phyloP scores from a whole-genome alignment of 2,888 invertebrate species.

The Lamellibrachia satsuma region DNA sequence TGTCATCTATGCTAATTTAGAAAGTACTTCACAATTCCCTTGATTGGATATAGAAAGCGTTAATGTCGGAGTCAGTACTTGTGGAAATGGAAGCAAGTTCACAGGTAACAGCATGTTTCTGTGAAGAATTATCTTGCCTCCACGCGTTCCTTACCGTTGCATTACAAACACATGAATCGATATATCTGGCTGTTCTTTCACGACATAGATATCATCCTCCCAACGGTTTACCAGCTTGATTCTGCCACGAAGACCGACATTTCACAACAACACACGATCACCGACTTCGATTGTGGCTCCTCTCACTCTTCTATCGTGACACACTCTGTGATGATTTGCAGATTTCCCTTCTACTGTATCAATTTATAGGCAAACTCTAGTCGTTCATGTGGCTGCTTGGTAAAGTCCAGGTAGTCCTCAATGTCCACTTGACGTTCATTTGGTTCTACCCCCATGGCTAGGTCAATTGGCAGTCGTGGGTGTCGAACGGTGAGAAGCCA shows the following conservation, averaged over 20 bases:
- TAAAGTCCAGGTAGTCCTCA: background rate
- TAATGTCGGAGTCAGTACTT: no score
- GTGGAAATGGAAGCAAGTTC: background rate
- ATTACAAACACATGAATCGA: background rate
- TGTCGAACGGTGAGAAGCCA: background rate
- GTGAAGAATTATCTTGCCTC: background rate
- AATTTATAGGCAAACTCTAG: background rate
- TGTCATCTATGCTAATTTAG: no score
- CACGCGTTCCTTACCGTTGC: background rate
- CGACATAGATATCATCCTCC: background rate
- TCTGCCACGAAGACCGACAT: background rate
- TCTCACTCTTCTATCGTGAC: background rate
- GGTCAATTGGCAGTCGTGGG: background rate
- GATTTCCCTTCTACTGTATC: no score
- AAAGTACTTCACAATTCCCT: no score
- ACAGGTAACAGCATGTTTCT: background rate
- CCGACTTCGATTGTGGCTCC: background rate
- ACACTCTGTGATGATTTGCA: no score
- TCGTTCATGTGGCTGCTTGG: background rate
- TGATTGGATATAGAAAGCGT: no score
- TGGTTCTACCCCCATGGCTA: background rate
- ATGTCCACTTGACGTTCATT: background rate
- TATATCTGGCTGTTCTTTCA: background rate
- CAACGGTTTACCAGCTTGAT: background rate
- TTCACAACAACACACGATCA: background rate